These are phyloP conservation scores for Trichonephila clavata DNA, from an alignment of 1,140 invertebrate genomes.

Conservation along the genomic window DNA sequence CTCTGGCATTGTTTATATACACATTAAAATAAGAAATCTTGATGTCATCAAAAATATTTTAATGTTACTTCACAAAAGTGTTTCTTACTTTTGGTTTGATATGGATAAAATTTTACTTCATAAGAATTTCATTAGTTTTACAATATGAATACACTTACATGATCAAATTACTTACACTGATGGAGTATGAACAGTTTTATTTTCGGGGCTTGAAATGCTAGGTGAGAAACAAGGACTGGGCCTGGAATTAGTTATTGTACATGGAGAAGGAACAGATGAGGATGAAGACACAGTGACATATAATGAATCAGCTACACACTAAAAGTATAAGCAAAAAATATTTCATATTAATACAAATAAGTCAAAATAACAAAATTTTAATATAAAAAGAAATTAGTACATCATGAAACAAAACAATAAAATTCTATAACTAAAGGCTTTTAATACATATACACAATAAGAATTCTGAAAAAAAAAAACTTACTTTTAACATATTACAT, in stretches of 20 bases:
- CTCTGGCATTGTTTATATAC: no score
- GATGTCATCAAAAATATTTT: neutral
- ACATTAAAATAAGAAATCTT: no score
- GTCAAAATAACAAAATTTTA: no score
- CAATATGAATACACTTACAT: no score
- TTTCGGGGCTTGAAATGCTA: slow-evolving; percentile 61
- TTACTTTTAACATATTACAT: no score
- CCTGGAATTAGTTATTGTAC: slow-evolving; percentile 54
- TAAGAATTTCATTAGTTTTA: no score
- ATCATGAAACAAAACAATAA: neutral
- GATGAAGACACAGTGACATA: slow-evolving; percentile 61
- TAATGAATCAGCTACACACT: slow-evolving; percentile 75
- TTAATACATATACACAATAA: no score
- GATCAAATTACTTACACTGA: slow-evolving; percentile 78
- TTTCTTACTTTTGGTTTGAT: neutral
- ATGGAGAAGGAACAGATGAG: slow-evolving; percentile 23
- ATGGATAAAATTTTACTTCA: neutral
- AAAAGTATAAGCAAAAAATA: slow-evolving; percentile 20
- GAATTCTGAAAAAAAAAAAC: no score
- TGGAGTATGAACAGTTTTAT: slow-evolving; percentile 79
- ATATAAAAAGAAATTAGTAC: neutral
- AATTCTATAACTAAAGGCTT: no score
- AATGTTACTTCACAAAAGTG: neutral
- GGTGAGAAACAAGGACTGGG: slow-evolving; percentile 50
- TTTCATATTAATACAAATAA: neutral